Conservation (phyloP, 2,888 invertebrate genomes). For the Ctenicera cuprea region DNA sequence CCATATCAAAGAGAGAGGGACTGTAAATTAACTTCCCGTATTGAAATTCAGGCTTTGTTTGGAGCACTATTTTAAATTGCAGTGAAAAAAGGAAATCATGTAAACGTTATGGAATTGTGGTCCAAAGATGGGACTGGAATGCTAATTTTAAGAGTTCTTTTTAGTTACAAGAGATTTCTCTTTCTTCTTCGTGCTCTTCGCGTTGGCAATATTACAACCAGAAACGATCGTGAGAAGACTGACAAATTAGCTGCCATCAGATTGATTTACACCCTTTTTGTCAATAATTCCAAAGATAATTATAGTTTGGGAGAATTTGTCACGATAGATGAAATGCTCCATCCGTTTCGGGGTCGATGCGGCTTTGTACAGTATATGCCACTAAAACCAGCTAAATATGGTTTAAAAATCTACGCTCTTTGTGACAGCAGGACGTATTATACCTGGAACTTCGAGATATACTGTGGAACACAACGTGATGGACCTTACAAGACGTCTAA, state of each 20-base stretch:
- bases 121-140: slow-evolving; percentile 55
- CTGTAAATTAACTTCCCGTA: slow-evolving; percentile 1
- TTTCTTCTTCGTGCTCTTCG: slow-evolving; percentile 48
- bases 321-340: slow-evolving; percentile 51
- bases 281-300: slow-evolving; percentile 33
- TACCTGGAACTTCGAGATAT: slow-evolving; percentile 46
- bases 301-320: slow-evolving; percentile 50
- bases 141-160: slow-evolving; percentile 55
- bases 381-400: slow-evolving; percentile 52
- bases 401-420: slow-evolving; percentile 51
- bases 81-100: slow-evolving; percentile 51
- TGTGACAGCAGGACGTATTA: slow-evolving; percentile 55
- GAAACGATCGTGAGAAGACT: not conserved
- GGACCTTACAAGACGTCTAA: slow-evolving; percentile 51
- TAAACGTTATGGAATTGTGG: slow-evolving; percentile 57
- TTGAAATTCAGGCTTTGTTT: slow-evolving; percentile 26
- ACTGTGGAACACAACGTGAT: slow-evolving; percentile 51
- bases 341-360: slow-evolving; percentile 47
- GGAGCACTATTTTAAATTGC: slow-evolving; percentile 23
- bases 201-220: slow-evolving; percentile 47
- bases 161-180: slow-evolving; percentile 49
- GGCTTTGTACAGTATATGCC: slow-evolving; percentile 12
- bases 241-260: slow-evolving; percentile 30
- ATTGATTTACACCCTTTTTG: slow-evolving; percentile 8
- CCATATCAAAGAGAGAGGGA: not conserved